Evolutionary conservation across 2,113 vertebrate genomes (phyloP).

Genomic region (Leptocoma aspasia): DNA sequence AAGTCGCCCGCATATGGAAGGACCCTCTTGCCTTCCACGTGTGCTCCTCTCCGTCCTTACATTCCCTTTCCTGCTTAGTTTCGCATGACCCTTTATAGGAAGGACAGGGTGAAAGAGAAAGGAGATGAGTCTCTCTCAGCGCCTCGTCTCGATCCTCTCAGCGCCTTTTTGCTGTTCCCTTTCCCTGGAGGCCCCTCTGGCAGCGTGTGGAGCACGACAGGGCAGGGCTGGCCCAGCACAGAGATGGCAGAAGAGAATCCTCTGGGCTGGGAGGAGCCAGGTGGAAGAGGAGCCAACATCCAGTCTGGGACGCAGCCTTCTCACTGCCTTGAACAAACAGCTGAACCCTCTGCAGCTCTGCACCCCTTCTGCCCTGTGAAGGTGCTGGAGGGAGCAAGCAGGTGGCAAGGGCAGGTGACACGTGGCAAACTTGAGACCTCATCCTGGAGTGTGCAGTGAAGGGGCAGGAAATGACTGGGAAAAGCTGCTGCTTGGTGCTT

Average conservation of each 20-base stretch:
- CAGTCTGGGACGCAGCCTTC: not conserved
- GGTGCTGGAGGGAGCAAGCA: not conserved
- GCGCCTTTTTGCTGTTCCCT: conserved; percentile 13
- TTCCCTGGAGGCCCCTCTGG: not conserved
- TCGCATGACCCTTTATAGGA: conserved; percentile 36
- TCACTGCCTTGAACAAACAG: not conserved
- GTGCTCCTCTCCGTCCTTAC: conserved; percentile 36
- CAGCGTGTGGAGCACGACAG: not conserved
- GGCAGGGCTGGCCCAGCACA: not conserved
- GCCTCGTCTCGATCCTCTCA: conserved; percentile 28
- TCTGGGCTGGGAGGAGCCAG: not conserved
- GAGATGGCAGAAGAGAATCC: not conserved
- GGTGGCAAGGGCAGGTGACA: not conserved
- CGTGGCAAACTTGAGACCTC: not conserved
- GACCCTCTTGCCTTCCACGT: not conserved
- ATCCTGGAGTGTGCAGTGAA: not conserved
- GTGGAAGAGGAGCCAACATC: not conserved
- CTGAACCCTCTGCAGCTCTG: not conserved
- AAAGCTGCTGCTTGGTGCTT: not conserved
- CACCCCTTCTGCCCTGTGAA: not conserved
- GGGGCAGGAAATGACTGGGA: not conserved
- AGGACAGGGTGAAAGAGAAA: conserved; percentile 52
- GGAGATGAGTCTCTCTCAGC: conserved; percentile 45
- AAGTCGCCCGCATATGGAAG: not conserved
- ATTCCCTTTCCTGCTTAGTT: conserved; percentile 16